Conservation (phyloP, 2,113 vertebrate species). For the Gobiocypris rarus region DNA sequence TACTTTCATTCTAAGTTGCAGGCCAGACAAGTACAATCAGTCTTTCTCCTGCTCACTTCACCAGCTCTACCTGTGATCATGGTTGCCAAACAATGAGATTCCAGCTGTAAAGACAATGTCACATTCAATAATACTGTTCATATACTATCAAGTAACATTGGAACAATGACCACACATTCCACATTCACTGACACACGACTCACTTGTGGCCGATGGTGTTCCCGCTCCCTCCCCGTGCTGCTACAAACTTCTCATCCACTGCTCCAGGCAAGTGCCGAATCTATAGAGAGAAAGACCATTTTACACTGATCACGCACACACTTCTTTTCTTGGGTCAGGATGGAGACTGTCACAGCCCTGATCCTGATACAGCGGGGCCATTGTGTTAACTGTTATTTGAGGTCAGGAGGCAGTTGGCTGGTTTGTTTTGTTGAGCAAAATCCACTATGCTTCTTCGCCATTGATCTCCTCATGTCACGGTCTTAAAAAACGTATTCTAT, state of each 20-base stretch:
- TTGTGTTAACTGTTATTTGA: constrained; percentile 23
- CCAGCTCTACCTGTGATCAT: constrained; percentile 55
- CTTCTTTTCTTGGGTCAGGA: constrained; percentile 32
- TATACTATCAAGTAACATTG: constrained; percentile 7
- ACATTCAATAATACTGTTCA: constrained; percentile 32
- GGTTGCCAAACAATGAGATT: constrained; percentile 13
- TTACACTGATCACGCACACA: constrained; percentile 14
- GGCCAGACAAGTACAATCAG: constrained; percentile 9
- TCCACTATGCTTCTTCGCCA: background rate
- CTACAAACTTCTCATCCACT: constrained; percentile 32
- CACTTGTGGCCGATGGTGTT: constrained; percentile 35
- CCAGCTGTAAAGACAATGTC: constrained; percentile 43
- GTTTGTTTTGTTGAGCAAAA: constrained; percentile 11
- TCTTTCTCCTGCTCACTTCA: constrained; percentile 10
- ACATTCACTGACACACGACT: constrained; percentile 34
- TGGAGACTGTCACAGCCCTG: constrained; percentile 38
- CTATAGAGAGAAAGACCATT: constrained; percentile 30
- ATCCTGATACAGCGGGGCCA: constrained; percentile 27
- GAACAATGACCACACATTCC: background rate
- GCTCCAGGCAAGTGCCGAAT: background rate
- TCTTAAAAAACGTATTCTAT: background rate
- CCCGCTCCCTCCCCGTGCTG: constrained; percentile 7
- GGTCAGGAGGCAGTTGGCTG: constrained; percentile 12
- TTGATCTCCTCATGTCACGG: background rate
- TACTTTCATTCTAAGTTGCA: background rate